Evolutionary conservation across 2,797 vertebrate species (phyloP).

Genomic region (Acanthopagrus latus): DNA sequence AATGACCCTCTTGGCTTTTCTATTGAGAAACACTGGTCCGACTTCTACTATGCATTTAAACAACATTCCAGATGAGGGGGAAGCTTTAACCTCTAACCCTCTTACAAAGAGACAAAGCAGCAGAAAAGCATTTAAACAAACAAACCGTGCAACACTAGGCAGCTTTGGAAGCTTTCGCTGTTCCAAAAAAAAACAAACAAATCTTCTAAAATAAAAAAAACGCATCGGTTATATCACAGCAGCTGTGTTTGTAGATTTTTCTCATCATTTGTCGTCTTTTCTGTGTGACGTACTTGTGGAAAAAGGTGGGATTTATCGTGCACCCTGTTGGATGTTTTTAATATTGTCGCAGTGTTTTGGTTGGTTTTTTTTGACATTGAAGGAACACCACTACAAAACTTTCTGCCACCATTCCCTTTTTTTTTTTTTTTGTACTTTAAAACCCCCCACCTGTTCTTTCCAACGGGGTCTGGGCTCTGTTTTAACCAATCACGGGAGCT

Average conservation of each 20-base stretch:
- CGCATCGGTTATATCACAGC: constrained; percentile 50
- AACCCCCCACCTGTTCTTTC: constrained; percentile 20
- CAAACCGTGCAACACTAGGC: constrained; percentile 65
- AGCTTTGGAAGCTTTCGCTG: constrained; percentile 78
- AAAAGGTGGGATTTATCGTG: constrained; percentile 54
- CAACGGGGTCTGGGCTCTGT: constrained; percentile 26
- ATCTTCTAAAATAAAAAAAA: constrained; percentile 56
- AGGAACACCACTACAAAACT: constrained; percentile 56
- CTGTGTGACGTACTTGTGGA: constrained; percentile 68
- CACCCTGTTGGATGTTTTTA: constrained; percentile 69
- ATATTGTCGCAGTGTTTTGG: constrained; percentile 69
- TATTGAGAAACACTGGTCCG: constrained; percentile 51
- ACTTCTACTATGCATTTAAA: constrained; percentile 79
- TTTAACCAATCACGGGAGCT: constrained; percentile 53
- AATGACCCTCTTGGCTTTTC: constrained; percentile 21
- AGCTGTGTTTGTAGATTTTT: constrained; percentile 68
- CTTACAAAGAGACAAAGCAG: constrained; percentile 56
- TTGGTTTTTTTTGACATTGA: constrained; percentile 55
- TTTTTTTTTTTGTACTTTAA: constrained; percentile 44
- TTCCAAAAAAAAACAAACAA: constrained; percentile 57
- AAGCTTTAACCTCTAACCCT: constrained; percentile 70
- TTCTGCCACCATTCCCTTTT: constrained; percentile 49
- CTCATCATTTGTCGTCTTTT: constrained; percentile 59
- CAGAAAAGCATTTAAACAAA: constrained; percentile 35
- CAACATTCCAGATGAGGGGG: constrained; percentile 80